Percentiles rank a stretch among this genome's conserved stretches.
Conservation (phyloP, 2,888 invertebrate genomes). For the Drosophila aldrichi region DNA sequence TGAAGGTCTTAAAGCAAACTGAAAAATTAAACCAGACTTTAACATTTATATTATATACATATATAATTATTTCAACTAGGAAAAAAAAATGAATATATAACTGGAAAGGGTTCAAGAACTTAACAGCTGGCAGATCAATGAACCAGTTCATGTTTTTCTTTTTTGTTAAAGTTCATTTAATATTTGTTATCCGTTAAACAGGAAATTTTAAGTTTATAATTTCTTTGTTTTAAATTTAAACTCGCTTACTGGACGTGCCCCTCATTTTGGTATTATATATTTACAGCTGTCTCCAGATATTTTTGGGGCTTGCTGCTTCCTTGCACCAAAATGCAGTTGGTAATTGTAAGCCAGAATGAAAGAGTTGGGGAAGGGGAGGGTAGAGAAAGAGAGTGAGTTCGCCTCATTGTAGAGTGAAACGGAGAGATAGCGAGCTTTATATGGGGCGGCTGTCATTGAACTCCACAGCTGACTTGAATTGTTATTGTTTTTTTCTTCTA, state of each 20-base stretch:
- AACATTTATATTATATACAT: not conserved
- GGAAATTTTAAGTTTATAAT: conserved; percentile 24
- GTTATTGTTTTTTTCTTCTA: not conserved
- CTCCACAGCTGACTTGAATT: conserved; percentile 26
- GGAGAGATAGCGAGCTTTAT: conserved; percentile 20
- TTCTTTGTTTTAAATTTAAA: conserved; percentile 58
- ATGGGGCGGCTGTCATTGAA: conserved; percentile 60
- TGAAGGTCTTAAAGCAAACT: conserved; percentile 29
- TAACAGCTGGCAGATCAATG: conserved; percentile 42
- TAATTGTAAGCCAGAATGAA: not conserved
- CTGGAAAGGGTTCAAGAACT: conserved; percentile 31
- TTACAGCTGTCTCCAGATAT: not conserved
- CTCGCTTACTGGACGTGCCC: conserved; percentile 54
- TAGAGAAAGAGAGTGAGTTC: not conserved
- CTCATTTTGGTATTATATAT: conserved; percentile 30
- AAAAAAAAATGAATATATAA: not conserved
- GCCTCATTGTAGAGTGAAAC: conserved; percentile 3
- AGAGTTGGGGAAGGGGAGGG: not conserved
- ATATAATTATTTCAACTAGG: not conserved
- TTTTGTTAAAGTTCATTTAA: conserved; percentile 15
- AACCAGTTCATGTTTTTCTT: conserved; percentile 32
- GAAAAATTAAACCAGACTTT: conserved; percentile 25
- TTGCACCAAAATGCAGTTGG: conserved; percentile 18
- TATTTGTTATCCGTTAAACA: conserved; percentile 13
- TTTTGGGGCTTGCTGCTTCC: conserved; percentile 51